Conservation (phyloP, 2,113 vertebrate genomes). For the Dromas ardeola region DNA sequence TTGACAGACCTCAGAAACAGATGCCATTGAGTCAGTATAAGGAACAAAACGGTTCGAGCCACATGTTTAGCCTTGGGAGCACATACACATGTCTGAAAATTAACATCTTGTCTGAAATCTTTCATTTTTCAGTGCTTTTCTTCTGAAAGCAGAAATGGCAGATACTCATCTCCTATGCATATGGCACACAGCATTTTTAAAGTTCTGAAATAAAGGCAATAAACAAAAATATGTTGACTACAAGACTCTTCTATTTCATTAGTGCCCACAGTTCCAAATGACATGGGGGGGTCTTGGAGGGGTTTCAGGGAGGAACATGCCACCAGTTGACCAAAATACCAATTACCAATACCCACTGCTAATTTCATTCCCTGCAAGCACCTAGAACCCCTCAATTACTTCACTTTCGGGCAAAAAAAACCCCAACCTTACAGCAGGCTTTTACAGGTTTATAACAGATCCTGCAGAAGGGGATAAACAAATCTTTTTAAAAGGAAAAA, state of each 20-base stretch:
- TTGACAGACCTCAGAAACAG: slow-evolving; percentile 6
- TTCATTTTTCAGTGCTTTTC: not conserved
- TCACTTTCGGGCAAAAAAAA: not conserved
- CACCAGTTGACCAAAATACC: not conserved
- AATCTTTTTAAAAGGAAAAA: not conserved
- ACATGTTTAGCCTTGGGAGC: not conserved
- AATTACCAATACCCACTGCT: not conserved
- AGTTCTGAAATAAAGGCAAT: not conserved
- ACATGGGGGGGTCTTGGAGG: not conserved
- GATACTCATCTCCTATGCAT: not conserved
- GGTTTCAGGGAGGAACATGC: not conserved
- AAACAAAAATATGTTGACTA: not conserved
- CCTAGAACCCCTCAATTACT: not conserved
- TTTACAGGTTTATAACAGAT: slow-evolving; percentile 8
- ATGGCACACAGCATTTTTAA: not conserved
- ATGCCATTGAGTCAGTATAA: slow-evolving; percentile 6
- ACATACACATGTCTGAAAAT: not conserved
- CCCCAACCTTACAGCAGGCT: not conserved
- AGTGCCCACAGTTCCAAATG: not conserved
- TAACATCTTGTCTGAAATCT: not conserved
- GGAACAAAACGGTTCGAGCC: slow-evolving; percentile 9
- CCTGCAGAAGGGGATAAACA: not conserved
- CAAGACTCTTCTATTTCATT: not conserved
- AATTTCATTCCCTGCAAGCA: not conserved
- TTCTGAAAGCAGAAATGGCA: not conserved